These are phyloP conservation scores for Sciaenops ocellatus DNA, from an alignment of 2,797 vertebrate genomes.

Conservation along the genomic window DNA sequence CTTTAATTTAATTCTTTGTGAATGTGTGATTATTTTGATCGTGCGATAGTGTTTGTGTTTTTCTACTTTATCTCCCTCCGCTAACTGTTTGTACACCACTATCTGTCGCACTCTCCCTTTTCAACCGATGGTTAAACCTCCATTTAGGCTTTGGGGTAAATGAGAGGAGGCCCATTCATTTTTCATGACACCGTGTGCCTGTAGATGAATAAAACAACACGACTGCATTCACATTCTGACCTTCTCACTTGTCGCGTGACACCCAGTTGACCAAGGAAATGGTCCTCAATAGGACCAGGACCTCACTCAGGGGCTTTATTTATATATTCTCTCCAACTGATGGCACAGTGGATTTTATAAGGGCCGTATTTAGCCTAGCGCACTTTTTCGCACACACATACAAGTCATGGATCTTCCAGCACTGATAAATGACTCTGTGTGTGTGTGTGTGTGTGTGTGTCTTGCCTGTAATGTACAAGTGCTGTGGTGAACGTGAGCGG, in stretches of 20 bases:
- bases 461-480: conserved; percentile 22
- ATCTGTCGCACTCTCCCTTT: conserved; percentile 76
- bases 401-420: conserved; percentile 17
- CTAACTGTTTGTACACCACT: conserved; percentile 22
- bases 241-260: conserved; percentile 70
- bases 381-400: background rate
- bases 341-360: background rate
- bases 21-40: background rate
- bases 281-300: background rate
- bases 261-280: conserved; percentile 51
- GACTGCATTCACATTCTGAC: conserved; percentile 68
- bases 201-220: conserved; percentile 79
- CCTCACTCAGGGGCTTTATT: background rate
- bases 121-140: conserved; percentile 68
- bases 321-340: conserved; percentile 14
- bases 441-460: conserved; percentile 11
- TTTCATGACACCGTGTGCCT: conserved; percentile 79
- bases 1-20: background rate
- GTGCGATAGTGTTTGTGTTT: background rate
- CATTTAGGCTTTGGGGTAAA: conserved; percentile 77
- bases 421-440: conserved; percentile 17
- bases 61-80: conserved; percentile 2
- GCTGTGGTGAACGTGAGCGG: conserved; percentile 16
- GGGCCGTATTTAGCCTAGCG: background rate
- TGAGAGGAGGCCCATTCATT: conserved; percentile 78